Evolutionary conservation across 2,888 invertebrate genomes (phyloP).

Genomic region (Thymelicus acteon): DNA sequence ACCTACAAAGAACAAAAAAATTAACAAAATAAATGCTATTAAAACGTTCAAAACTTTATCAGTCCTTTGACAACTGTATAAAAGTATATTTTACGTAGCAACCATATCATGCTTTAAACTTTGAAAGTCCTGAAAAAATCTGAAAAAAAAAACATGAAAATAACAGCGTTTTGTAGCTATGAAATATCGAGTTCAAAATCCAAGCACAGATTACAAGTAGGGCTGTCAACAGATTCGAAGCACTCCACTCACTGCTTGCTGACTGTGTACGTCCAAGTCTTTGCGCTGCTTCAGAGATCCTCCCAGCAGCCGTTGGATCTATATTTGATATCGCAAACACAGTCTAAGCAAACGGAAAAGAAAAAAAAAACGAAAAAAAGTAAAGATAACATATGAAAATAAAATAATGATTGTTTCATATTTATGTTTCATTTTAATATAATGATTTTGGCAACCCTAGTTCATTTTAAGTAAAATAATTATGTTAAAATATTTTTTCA

Average conservation of each 20-base stretch:
- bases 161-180: too few species aligned
- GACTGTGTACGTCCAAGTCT: constrained; percentile 87
- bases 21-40: not conserved
- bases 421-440: not conserved
- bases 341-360: constrained; percentile 60
- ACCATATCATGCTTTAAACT: not conserved
- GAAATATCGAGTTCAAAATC: constrained; percentile 38
- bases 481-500: too few species aligned
- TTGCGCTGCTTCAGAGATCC: constrained; percentile 87
- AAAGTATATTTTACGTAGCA: too few species aligned
- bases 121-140: not conserved
- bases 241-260: constrained; percentile 87
- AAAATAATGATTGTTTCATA: not conserved
- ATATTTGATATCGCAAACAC: constrained; percentile 61
- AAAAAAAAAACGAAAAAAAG: constrained; percentile 49
- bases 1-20: too few species aligned
- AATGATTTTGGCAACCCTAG: not conserved
- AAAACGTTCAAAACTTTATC: not conserved
- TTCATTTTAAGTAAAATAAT: too few species aligned
- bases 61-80: too few species aligned
- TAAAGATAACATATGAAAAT: constrained; percentile 43
- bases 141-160: not conserved
- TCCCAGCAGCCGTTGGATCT: constrained; percentile 91
- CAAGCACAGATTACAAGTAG: constrained; percentile 28
- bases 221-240: constrained; percentile 23